These are phyloP conservation scores for Bothrops jararaca DNA, from an alignment of 2,113 vertebrate genomes.

Conservation along the genomic window DNA sequence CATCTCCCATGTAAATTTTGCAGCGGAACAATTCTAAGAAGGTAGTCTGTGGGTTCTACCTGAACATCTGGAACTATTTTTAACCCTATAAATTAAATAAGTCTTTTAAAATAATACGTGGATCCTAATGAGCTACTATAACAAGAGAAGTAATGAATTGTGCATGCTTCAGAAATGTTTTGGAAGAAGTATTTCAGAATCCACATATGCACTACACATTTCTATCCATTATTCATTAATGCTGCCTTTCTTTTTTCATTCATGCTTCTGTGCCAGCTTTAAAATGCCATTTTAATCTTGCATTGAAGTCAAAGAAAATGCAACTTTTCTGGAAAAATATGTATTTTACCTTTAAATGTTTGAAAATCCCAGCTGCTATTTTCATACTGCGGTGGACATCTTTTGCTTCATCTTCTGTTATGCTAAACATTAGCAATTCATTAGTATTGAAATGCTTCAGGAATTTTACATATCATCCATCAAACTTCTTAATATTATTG, in stretches of 20 bases:
- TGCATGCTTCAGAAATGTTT: neutral
- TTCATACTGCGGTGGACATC: constrained; percentile 94
- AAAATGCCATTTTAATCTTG: neutral
- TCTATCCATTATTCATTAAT: neutral
- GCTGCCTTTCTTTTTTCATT: neutral
- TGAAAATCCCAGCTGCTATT: constrained; percentile 93
- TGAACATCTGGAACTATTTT: neutral
- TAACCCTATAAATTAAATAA: neutral
- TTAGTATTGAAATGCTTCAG: neutral
- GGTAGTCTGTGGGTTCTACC: too few species aligned
- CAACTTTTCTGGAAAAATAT: neutral
- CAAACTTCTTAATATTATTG: neutral
- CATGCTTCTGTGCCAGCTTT: neutral
- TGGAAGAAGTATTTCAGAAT: neutral
- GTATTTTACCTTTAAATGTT: constrained; percentile 86
- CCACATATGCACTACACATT: neutral
- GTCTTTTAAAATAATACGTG: neutral
- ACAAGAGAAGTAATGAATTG: neutral
- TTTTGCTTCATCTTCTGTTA: constrained; percentile 95
- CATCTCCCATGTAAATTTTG: neutral
- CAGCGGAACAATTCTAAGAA: neutral
- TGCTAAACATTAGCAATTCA: constrained; percentile 65
- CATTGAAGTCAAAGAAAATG: neutral
- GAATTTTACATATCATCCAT: neutral
- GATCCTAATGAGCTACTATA: neutral